Base-by-base conservation (phyloP, 2,888 invertebrate species). In the Steinernema scapterisci region DNA sequence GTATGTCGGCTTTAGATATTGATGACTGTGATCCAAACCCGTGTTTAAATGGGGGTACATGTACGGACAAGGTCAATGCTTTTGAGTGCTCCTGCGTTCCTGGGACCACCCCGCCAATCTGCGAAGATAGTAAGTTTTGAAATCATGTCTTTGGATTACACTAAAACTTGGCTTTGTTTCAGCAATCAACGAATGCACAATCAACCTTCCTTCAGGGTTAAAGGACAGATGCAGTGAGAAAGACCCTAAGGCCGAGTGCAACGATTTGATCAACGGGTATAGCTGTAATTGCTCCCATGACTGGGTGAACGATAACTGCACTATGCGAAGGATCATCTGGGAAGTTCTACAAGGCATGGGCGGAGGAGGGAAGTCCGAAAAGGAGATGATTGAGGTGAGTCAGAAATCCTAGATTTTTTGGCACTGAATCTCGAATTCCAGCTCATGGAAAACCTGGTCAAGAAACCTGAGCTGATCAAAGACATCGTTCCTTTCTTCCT, bases 401-500 rank as follows among this genome's bases (percentile, higher is more conserved):
- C 7, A 11, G 25, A 7, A 27, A n/a, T 31, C 7, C 11, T 11
- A 9, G 38, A 63, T 13, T 1, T 7, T 16, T 38, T 25, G 11
- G 51, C 51, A 13, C 21, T 21, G 21, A 13, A 11, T 19, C 5
- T 6, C 13, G 7, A 16, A n/a, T 75, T 80, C 52, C 63, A 81
- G 81, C 72, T 81, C 5, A 56, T 80, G 3, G 77, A 81, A 21
- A 79, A 82, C 31, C 56, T 82, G 2, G 75, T 81, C 75, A 51
- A 27, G 43, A 79, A 81, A 44, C 81, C 82, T 0, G 76, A 79
- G 0, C 51, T 76, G 48, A 80, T 82, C 70, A 78, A 76, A n/a
- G 81, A 81, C 70, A 77, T 80, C 76, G 77, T 82, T 11, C 82
- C 82, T 3, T 82, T 76, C 27, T 43, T 71, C 70, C 44, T 78